Base-by-base conservation (phyloP, 2,888 invertebrate species). In the Geophilus truncorum region DNA sequence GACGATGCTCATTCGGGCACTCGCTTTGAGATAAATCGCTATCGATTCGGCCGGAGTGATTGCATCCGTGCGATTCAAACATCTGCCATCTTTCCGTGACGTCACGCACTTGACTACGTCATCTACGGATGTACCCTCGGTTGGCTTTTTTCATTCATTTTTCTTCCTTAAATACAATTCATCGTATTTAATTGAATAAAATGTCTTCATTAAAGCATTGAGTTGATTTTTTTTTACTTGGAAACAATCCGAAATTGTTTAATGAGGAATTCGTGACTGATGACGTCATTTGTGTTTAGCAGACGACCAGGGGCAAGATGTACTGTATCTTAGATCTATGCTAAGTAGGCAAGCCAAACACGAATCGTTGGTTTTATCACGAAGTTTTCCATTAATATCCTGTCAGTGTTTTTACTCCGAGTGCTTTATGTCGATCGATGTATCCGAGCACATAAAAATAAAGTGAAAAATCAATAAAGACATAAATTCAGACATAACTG, bases 31-130 rank as follows among this genome's bases (percentile, higher is more conserved):
- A 70, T 70, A 70, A 70, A 70, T 70, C 12, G n/a, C 25, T 12
- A 70, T 70, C 70, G 70, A 70, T 70, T 70, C 28, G 70, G 25
- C 9, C 10, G 25, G 28, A 70, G n/a, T 25, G 70, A 70, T 10
- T 70, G 25, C 70, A 70, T 51, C 70, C 70, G 70, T 70, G 70
- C 70, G 70, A 70, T 70, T 70, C 70, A 70, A 70, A 70, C 70
- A 70, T 70, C 70, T 70, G 70, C 70, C 70, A 70, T 70, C 25
- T 70, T 70, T 70, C n/a, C 15, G 28, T 70, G 70, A 70, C 70
- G 28, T 70, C 25, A 70, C 70, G 70, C 6, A 12, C 9, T 10
- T n/a, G n/a, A 10, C 4, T 15, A 12, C 51, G 51, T 51, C 51
- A 51, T 70, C 28, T 70, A 12, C 25, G 70, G n/a, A 28, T 12